Conservation (phyloP, 2,888 invertebrate species). For the Caenorhabditis doughertyi region DNA sequence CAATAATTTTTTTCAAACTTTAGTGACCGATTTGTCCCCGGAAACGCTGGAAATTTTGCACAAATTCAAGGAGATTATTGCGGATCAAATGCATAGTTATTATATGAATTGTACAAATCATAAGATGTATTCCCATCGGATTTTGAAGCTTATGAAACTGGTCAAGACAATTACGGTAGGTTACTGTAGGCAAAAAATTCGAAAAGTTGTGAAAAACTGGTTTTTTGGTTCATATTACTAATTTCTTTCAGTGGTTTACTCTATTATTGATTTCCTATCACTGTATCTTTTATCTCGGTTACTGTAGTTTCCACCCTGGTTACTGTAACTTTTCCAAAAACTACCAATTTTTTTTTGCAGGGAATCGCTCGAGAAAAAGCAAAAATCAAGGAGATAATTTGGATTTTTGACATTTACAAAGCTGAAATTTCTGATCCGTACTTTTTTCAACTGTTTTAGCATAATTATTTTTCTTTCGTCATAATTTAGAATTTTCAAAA, state of each 20-base stretch:
- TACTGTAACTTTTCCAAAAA: no score
- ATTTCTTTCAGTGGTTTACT: no score
- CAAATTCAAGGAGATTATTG: constrained; percentile 34
- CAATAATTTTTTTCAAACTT: not conserved
- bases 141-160: constrained; percentile 32
- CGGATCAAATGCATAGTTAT: constrained; percentile 43
- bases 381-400: constrained; percentile 34
- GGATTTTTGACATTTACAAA: constrained; percentile 40
- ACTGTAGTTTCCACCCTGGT: no score
- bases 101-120: constrained; percentile 30
- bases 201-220: not conserved
- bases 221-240: no score
- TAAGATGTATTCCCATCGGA: constrained; percentile 35
- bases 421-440: constrained; percentile 37
- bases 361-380: constrained; percentile 38
- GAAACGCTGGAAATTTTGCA: constrained; percentile 32
- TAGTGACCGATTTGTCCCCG: constrained; percentile 21
- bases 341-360: constrained; percentile 33
- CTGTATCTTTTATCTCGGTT: no score
- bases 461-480: not conserved
- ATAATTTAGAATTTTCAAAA: not conserved
- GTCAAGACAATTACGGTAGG: constrained; percentile 24
- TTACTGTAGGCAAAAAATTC: not conserved
- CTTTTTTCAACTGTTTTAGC: constrained; percentile 44
- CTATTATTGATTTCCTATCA: no score